phyloP scores from a whole-genome alignment of 2,113 vertebrate species.

The Vulpes ferrilata region DNA sequence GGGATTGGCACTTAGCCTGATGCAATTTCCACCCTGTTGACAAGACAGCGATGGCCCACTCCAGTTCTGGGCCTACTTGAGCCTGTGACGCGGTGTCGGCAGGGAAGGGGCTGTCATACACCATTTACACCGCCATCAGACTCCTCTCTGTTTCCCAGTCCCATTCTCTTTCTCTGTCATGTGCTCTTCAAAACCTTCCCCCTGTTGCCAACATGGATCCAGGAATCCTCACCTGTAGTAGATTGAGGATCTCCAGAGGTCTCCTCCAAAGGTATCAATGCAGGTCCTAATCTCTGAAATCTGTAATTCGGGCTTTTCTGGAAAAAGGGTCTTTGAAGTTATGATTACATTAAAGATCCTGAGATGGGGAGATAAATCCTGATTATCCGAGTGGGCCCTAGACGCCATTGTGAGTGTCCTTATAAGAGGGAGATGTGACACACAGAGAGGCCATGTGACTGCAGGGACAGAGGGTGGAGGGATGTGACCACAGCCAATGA shows the following conservation, averaged over 20 bases:
- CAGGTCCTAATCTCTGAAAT: not conserved
- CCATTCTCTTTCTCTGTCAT: not conserved
- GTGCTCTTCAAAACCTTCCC: not conserved
- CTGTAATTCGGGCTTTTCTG: too few relatives aligned
- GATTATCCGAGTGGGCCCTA: not conserved
- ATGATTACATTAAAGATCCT: not conserved
- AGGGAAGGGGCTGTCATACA: too few relatives aligned
- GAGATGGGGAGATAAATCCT: not conserved
- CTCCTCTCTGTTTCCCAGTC: not conserved
- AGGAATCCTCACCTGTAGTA: too few relatives aligned
- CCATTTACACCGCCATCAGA: not conserved
- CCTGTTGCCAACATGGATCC: not conserved
- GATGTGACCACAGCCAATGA: not conserved
- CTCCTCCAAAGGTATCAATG: not conserved
- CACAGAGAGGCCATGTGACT: not conserved
- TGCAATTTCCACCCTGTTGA: not conserved
- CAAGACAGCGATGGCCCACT: fast-evolving
- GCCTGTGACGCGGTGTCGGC: fast-evolving
- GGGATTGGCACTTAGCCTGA: not conserved
- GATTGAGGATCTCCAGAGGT: not conserved
- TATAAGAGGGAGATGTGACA: not conserved
- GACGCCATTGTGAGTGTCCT: not conserved
- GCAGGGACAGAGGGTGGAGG: not conserved
- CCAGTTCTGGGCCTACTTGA: not conserved
- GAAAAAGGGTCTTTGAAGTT: not conserved